Evolutionary conservation across 1,140 invertebrate species (phyloP), one percentile per base, ranked within the genome.

Genomic region (Bombyx mori): DNA sequence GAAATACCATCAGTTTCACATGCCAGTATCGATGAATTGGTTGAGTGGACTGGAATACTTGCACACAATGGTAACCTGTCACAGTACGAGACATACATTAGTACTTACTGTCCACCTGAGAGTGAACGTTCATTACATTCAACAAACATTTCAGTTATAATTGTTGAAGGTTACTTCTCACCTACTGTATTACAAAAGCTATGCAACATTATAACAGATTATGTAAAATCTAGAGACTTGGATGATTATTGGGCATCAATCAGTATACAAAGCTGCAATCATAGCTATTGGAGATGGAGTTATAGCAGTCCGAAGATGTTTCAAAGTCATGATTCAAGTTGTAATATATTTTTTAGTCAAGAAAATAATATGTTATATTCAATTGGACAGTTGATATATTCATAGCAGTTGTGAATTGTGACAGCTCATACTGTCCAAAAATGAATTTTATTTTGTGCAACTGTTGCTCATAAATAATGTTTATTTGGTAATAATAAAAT

Each of bases 31-130:
- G 73, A 77, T 8, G 82, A 83, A 61, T 57, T 86, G 42, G 72
- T 75, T 8, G 83, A 85, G 71, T 86, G 83, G 83, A 61, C 81
- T 12, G 83, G 82, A 6, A 75, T 86, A 71, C 46, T 85, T n/a
- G 73, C 73, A 46, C 69, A 78, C 52, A 52, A 70, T 18, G 79
- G 58, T 18, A 65, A 81, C 55, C 57, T 79, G 42, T 46, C 51
- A 9, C 71, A 67, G 3, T 63, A 54, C 50, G 75, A 80, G 12
- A 54, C 62, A 8, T 86, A 84, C 52, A 69, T 84, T 6, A 86
- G 81, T 50, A 68, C 67, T 35, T 86, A 86, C 42, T 57, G 56
- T 48, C 65, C 69, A 57, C 83, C 83, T 6, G 75, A 81, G 0
- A 74, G 78, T 64, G 55, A 60, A 8, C 49, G 61, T 64, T 56